phyloP scores from a whole-genome alignment of 37 sponge, comb jelly and placozoan species.

The Aphrocallistes beatrix region DNA sequence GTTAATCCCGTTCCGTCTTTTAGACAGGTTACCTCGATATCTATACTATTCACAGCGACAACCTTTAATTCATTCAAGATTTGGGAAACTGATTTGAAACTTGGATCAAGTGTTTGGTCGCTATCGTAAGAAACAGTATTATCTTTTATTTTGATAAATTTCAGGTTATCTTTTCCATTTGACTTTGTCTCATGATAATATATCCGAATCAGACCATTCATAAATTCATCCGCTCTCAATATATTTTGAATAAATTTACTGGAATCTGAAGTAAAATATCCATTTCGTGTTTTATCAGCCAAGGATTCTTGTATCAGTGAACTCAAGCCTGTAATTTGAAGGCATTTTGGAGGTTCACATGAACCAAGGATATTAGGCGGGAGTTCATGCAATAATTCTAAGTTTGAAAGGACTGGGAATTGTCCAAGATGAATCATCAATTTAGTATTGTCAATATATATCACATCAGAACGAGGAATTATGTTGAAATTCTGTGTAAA shows the following conservation, averaged over 20 bases:
- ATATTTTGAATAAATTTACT: background rate
- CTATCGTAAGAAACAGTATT: background rate
- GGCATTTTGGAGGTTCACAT: background rate
- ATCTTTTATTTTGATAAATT: background rate
- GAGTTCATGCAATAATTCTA: background rate
- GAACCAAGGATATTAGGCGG: background rate
- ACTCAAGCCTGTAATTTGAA: background rate
- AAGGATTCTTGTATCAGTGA: background rate
- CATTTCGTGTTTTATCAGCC: background rate
- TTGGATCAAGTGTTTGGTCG: background rate
- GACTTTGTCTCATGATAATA: background rate
- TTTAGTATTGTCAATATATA: background rate
- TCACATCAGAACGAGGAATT: background rate
- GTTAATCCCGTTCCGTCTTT: background rate
- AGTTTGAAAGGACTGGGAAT: background rate
- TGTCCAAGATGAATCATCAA: background rate
- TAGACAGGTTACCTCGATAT: background rate
- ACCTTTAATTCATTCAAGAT: background rate
- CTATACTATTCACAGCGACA: background rate
- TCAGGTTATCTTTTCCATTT: background rate
- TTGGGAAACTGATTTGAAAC: background rate
- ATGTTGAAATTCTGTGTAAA: background rate
- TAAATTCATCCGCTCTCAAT: background rate
- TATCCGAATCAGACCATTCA: background rate
- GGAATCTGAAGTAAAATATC: background rate